Percentiles rank a stretch among this genome's conserved stretches.
Evolutionary conservation across 2,888 invertebrate species (phyloP).

Genomic region (Cataglyphis cursor): DNA sequence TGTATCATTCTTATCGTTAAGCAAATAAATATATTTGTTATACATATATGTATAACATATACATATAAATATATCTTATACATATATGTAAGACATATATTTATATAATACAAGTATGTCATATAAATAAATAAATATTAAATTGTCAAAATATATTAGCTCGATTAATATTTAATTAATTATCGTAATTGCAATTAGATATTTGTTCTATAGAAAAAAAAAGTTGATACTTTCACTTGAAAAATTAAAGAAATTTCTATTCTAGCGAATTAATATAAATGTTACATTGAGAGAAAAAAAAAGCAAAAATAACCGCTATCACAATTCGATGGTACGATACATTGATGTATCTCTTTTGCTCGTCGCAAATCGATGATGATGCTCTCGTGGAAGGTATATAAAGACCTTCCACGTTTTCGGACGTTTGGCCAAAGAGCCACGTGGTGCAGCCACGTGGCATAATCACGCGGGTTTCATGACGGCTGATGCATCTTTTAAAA

Average conservation of each 20-base stretch:
- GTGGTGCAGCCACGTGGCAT: conserved; percentile 28
- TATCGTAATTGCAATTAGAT: neutral
- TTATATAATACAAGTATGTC: too few relatives aligned
- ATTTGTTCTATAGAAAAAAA: neutral
- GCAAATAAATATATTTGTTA: neutral
- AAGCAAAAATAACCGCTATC: neutral
- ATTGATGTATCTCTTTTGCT: conserved; percentile 2
- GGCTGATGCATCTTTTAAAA: conserved; percentile 45
- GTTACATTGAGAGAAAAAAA: neutral
- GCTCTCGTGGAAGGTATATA: too few relatives aligned
- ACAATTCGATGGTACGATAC: neutral
- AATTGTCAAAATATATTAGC: neutral
- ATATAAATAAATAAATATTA: neutral
- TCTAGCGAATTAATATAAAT: neutral
- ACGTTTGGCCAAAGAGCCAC: conserved; percentile 7
- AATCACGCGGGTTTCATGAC: conserved; percentile 28
- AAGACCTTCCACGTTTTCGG: conserved; percentile 39
- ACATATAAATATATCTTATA: neutral
- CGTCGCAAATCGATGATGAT: conserved; percentile 32
- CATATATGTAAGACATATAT: too few relatives aligned
- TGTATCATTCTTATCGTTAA: neutral
- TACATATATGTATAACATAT: too few relatives aligned
- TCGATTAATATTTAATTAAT: neutral
- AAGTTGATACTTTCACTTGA: neutral
- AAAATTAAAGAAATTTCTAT: neutral